phyloP scores from a whole-genome alignment of 2,797 vertebrate species.

The Brotogeris chrysoptera region DNA sequence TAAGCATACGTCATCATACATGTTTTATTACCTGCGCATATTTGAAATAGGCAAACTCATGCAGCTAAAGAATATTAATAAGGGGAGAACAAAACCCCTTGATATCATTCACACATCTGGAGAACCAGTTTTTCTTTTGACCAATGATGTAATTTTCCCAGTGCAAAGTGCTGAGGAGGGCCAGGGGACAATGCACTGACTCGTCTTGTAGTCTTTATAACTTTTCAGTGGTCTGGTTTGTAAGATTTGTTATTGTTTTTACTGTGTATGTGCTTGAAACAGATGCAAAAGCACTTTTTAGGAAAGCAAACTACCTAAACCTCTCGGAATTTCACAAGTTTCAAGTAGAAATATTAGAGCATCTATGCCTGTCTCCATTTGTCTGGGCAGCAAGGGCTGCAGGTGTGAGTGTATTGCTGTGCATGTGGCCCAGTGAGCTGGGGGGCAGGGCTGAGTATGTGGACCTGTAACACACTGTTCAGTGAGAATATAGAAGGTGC shows the following conservation, averaged over 20 bases:
- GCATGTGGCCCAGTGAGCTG: fast-evolving
- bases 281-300: background rate
- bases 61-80: background rate
- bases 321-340: background rate
- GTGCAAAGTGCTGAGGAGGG: background rate
- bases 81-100: background rate
- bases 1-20: background rate
- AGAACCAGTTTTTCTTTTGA: slow-evolving; percentile 2
- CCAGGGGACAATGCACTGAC: background rate
- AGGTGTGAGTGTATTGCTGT: background rate
- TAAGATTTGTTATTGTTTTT: background rate
- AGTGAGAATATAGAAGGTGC: background rate
- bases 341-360: background rate
- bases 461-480: background rate
- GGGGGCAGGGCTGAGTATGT: background rate
- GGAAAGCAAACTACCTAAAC: background rate
- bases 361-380: background rate
- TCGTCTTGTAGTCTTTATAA: background rate
- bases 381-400: background rate
- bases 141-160: slow-evolving; percentile 16
- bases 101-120: background rate
- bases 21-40: slow-evolving; percentile 38
- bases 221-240: slow-evolving; percentile 2
- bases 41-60: background rate
- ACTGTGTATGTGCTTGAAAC: background rate